Conservation (phyloP, 2,113 vertebrate species). For the Aldabrachelys gigantea region DNA sequence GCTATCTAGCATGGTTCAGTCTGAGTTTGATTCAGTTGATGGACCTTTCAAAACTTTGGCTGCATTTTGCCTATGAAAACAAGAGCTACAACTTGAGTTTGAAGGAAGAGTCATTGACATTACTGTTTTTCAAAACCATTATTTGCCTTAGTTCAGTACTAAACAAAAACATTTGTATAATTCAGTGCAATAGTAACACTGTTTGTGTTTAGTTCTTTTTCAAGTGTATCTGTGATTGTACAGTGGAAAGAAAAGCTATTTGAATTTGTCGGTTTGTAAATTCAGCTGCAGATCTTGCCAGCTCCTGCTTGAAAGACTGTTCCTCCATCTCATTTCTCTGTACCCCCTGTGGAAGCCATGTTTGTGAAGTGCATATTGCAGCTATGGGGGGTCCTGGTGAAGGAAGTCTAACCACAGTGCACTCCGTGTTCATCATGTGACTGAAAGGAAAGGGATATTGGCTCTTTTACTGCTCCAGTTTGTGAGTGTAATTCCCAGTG, state of each 20-base stretch:
- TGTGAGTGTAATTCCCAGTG: not conserved
- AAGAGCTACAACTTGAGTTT: constrained; percentile 28
- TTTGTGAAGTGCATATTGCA: constrained; percentile 36
- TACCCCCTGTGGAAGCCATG: constrained; percentile 20
- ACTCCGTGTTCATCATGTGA: not conserved
- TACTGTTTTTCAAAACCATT: constrained; percentile 37
- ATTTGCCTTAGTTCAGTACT: not conserved
- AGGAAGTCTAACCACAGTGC: constrained; percentile 18
- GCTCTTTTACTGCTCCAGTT: not conserved
- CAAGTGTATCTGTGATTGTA: constrained; percentile 8
- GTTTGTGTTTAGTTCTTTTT: not conserved
- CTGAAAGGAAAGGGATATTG: not conserved
- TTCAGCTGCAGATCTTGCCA: constrained; percentile 45
- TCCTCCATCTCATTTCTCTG: constrained; percentile 33
- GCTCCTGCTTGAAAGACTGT: not conserved
- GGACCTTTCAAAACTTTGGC: constrained; percentile 38
- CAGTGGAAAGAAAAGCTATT: constrained; percentile 40
- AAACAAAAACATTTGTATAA: constrained; percentile 2
- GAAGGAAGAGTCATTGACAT: constrained; percentile 7
- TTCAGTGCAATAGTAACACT: constrained; percentile 18
- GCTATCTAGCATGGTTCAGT: constrained; percentile 15
- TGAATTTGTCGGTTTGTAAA: constrained; percentile 22
- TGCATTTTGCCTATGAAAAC: constrained; percentile 47
- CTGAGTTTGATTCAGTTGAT: constrained; percentile 14
- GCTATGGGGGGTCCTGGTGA: not conserved